Percentiles rank a stretch among this genome's conserved stretches.
These are phyloP conservation scores for Sminthopsis crassicaudata DNA, from an alignment of 2,113 vertebrate species.

Conservation along the genomic window DNA sequence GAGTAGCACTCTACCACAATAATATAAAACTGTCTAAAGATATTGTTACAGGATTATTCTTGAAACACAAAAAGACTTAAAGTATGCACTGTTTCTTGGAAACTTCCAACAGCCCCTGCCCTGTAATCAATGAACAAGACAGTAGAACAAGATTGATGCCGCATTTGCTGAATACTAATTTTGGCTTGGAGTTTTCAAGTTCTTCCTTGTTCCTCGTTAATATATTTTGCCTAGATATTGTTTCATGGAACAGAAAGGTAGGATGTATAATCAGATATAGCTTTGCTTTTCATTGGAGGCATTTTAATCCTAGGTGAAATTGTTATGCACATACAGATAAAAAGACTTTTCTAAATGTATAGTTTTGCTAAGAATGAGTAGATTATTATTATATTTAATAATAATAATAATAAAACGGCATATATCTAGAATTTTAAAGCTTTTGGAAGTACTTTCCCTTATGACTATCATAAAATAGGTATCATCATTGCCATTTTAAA, in stretches of 20 bases:
- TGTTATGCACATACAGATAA: not conserved
- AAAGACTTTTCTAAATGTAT: not conserved
- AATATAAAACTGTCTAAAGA: slow-evolving; percentile 65
- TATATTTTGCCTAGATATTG: slow-evolving; percentile 64
- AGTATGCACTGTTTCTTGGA: slow-evolving; percentile 64
- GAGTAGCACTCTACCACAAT: slow-evolving; percentile 63
- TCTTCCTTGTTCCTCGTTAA: slow-evolving; percentile 59
- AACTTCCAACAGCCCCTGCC: slow-evolving; percentile 41
- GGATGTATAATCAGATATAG: slow-evolving; percentile 16
- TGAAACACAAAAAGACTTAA: slow-evolving; percentile 65
- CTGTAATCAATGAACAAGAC: slow-evolving; percentile 72
- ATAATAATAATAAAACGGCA: not conserved
- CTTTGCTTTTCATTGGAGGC: slow-evolving; percentile 42
- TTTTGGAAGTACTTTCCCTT: not conserved
- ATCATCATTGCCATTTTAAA: not conserved
- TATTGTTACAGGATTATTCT: slow-evolving; percentile 72
- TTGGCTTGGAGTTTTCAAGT: slow-evolving; percentile 72
- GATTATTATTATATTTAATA: not conserved
- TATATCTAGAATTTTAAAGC: slow-evolving; percentile 18
- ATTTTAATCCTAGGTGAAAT: slow-evolving; percentile 55
- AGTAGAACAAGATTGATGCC: slow-evolving; percentile 69
- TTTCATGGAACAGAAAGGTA: slow-evolving; percentile 70
- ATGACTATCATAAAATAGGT: slow-evolving; percentile 5
- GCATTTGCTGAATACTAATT: slow-evolving; percentile 78
- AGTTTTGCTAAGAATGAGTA: slow-evolving; percentile 28